Evolutionary conservation across 1,140 invertebrate genomes (phyloP), one percentile per base, ranked within the genome.

Genomic region (Camponotus floridanus): DNA sequence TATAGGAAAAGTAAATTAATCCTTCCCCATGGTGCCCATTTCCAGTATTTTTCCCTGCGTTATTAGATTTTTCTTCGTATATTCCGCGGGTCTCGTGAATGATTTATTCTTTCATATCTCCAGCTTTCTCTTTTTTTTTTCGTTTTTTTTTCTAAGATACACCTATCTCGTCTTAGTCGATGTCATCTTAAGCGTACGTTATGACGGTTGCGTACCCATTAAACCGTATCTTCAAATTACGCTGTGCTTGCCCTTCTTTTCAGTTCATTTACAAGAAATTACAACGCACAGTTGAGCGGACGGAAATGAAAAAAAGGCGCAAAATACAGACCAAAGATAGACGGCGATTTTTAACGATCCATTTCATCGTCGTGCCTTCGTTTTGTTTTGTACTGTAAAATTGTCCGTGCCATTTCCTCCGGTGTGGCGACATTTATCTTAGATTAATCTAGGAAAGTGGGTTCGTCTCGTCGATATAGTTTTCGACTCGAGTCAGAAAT

Each of bases 201-300:
- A 87, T 73, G 85, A 78, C 71, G 70, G 36, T 67, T 64, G 8
- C 61, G 86, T 85, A 64, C 74, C 68, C 79, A 59, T 87, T 76
- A 85, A 26, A 86, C 65, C 62, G 62, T 89, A 81, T 87, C 59
- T 87, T 85, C 70, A 85, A 83, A 83, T 86, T 85, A 85, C 42
- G 45, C 45, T 21, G n/a, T 55, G 48, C 55, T 36, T 26, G 26
- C 33, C 70, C 36, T n/a, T n/a, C 84, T 86, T 18, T 88, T 62
- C 45, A 71, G 33, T 55, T 76, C 48, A 86, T 70, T 89, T 70
- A 42, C 13, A 21, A 64, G 74, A 86, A 85, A 87, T 51, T 85
- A 87, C 65, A 55, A 48, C 21, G 36, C 21, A 55, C 39, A 67
- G 45, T 78, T 48, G 59, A 83, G 26, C 57, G 55, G 26, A 39